phyloP scores from a whole-genome alignment of 37 sponge, comb jelly and placozoan species.

The Crambe crambe region DNA sequence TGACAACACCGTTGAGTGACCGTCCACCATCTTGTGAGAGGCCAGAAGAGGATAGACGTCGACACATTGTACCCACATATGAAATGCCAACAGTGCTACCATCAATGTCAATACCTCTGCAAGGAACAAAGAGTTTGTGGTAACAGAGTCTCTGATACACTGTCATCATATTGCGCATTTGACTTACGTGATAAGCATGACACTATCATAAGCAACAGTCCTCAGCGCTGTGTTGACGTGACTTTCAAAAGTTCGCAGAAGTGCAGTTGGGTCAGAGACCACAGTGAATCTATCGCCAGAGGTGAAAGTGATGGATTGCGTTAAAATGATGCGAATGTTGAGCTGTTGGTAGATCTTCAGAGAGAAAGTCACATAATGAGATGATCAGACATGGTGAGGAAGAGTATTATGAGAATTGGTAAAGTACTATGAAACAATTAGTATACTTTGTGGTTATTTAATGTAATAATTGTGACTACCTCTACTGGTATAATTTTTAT shows the following conservation, averaged over 20 bases:
- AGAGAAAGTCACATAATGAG: not conserved
- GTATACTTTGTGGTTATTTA: no score
- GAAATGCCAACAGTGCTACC: constrained; percentile 54
- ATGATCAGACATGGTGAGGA: not conserved
- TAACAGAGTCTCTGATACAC: no score
- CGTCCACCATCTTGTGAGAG: constrained; percentile 49
- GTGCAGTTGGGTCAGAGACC: constrained; percentile 24
- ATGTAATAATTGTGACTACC: no score
- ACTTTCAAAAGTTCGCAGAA: constrained; percentile 6
- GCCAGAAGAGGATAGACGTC: constrained; percentile 7
- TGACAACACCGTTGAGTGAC: constrained; percentile 8
- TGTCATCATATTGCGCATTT: no score
- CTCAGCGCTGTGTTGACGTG: constrained; percentile 7
- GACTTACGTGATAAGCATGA: constrained; percentile 60
- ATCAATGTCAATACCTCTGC: constrained; percentile 46
- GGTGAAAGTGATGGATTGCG: constrained; percentile 56
- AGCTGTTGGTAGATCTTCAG: constrained; percentile 6
- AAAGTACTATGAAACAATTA: no score
- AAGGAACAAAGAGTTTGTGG: not conserved
- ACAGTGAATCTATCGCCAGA: constrained; percentile 35
- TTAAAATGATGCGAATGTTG: constrained; percentile 49
- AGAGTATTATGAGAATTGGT: not conserved
- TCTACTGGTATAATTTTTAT: no score
- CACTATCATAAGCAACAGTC: constrained; percentile 12
- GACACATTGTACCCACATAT: constrained; percentile 53